These are phyloP conservation scores for Nesometra sesokonis DNA, from an alignment of 35 echinoderm and acorn worm genomes.

Conservation along the genomic window DNA sequence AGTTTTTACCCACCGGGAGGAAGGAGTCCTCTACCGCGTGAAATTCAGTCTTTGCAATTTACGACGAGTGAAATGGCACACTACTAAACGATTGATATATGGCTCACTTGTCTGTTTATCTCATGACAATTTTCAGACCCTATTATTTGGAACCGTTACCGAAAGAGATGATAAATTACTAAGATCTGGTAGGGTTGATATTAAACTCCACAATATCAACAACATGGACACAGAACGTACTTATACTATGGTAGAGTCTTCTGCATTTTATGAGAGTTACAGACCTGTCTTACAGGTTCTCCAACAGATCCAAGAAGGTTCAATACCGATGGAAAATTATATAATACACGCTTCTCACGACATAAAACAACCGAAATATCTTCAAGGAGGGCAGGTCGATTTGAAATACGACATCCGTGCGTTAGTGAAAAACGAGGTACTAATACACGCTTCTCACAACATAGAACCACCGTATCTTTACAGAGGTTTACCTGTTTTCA, in stretches of 20 bases:
- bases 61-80: constrained; percentile 34
- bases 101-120: constrained; percentile 53
- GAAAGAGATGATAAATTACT: constrained; percentile 32
- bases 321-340: constrained; percentile 50
- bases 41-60: constrained; percentile 12
- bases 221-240: background rate
- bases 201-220: constrained; percentile 5
- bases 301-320: constrained; percentile 16
- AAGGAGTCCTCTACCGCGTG: constrained; percentile 2
- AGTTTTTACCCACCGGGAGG: background rate
- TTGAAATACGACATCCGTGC: constrained; percentile 1
- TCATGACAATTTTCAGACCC: constrained; percentile 38
- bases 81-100: constrained; percentile 38
- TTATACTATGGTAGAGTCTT: constrained; percentile 55
- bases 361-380: constrained; percentile 38
- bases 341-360: constrained; percentile 12
- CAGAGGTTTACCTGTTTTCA: background rate
- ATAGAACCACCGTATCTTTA: background rate
- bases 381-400: background rate
- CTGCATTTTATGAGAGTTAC: constrained; percentile 81
- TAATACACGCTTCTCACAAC: background rate
- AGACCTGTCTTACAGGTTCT: constrained; percentile 56
- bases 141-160: constrained; percentile 38
- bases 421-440: background rate
- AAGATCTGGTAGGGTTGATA: constrained; percentile 5